A percentile compares a stretch with the other conserved stretches of the same genome.
Evolutionary conservation across 2,113 vertebrate genomes (phyloP).

Genomic region (Zapornia atra): DNA sequence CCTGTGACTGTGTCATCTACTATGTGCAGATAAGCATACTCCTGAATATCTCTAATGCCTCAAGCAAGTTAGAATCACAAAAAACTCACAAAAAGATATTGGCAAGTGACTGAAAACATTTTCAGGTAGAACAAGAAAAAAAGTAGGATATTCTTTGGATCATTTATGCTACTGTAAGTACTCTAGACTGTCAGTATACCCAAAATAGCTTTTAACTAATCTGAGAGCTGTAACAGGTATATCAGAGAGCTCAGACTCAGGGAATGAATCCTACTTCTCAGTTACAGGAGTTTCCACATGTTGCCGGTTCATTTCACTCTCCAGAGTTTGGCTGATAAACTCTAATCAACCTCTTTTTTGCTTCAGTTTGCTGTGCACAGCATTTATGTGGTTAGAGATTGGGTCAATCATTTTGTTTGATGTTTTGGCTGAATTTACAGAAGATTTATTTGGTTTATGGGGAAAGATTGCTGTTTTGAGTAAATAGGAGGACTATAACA

Average conservation of each 20-base stretch:
- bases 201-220: neutral
- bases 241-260: neutral
- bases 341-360: neutral
- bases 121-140: neutral
- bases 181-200: neutral
- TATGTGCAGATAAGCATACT: neutral
- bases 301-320: neutral
- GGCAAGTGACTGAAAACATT: neutral
- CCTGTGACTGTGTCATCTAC: neutral
- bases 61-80: neutral
- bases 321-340: neutral
- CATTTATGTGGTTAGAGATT: neutral
- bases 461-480: neutral
- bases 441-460: neutral
- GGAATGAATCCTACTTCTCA: neutral
- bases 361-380: neutral
- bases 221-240: neutral
- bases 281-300: neutral
- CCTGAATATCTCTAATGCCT: neutral
- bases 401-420: neutral
- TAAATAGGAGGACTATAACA: neutral
- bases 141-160: neutral
- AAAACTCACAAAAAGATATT: neutral
- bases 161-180: neutral
- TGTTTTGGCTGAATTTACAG: neutral